phyloP scores from a whole-genome alignment of 2,888 invertebrate genomes.

The Mechanitis messenoides region DNA sequence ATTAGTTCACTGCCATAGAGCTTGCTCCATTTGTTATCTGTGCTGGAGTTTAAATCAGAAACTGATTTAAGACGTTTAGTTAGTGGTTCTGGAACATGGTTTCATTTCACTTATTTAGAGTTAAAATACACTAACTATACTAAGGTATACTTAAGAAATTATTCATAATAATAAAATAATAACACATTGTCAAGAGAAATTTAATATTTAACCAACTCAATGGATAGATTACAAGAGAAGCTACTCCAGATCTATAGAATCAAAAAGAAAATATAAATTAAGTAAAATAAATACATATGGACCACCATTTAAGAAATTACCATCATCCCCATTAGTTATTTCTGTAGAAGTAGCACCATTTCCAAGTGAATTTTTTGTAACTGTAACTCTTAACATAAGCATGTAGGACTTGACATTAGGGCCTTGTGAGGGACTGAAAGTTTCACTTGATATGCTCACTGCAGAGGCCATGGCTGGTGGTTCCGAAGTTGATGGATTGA shows the following conservation, averaged over 20 bases:
- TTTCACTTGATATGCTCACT: conserved; percentile 90
- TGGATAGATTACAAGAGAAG: too few species aligned
- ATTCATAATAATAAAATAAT: too few species aligned
- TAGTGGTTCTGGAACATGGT: conserved; percentile 75
- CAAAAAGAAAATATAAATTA: too few species aligned
- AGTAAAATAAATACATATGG: too few species aligned
- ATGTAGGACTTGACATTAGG: conserved; percentile 89
- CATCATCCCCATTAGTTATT: conserved; percentile 73
- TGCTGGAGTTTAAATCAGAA: conserved; percentile 50
- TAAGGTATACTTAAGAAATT: too few species aligned
- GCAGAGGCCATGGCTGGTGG: conserved; percentile 84
- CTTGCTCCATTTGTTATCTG: conserved; percentile 71
- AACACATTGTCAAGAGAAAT: too few species aligned
- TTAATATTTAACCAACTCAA: too few species aligned
- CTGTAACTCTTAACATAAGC: conserved; percentile 83
- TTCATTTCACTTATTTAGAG: background rate
- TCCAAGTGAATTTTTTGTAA: conserved; percentile 48
- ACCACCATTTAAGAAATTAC: conserved; percentile 37
- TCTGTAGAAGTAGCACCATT: conserved; percentile 63
- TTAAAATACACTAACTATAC: too few species aligned
- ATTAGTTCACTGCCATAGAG: conserved; percentile 88
- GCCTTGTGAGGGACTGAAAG: conserved; percentile 86
- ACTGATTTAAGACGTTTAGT: conserved; percentile 82
- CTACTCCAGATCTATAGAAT: too few species aligned
- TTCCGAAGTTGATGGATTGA: conserved; percentile 81